Percentiles rank a stretch among this genome's conserved stretches.
These are phyloP conservation scores for Kuschelorhynchus macadamiae DNA, from an alignment of 2,888 invertebrate species.

Conservation along the genomic window DNA sequence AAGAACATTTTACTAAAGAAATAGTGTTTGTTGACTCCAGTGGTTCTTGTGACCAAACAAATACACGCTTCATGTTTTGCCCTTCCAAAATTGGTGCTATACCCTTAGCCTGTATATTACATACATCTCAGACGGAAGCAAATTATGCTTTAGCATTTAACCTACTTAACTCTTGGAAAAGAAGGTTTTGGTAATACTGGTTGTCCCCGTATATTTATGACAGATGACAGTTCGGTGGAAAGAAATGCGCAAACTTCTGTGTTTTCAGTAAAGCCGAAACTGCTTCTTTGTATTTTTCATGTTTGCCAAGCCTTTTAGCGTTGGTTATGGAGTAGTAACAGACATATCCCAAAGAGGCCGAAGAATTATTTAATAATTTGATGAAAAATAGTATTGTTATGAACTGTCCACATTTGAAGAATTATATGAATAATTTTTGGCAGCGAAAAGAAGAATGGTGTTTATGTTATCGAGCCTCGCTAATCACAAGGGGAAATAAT, in stretches of 20 bases:
- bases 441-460: conserved; percentile 21
- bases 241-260: conserved; percentile 23
- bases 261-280: conserved; percentile 15
- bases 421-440: conserved; percentile 17
- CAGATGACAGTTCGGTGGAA: conserved; percentile 17
- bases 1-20: conserved; percentile 14
- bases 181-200: conserved; percentile 24
- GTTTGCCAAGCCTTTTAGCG: conserved; percentile 21
- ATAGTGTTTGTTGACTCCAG: conserved; percentile 44
- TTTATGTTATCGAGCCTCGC: conserved; percentile 8
- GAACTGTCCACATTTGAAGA: conserved; percentile 1
- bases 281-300: conserved; percentile 19
- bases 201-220: conserved; percentile 14
- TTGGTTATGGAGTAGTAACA: conserved; percentile 13
- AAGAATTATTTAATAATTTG: conserved; percentile 12
- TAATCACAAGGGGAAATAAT: conserved; percentile 17
- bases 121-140: conserved; percentile 1
- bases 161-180: conserved; percentile 3
- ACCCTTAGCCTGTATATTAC: conserved; percentile 15
- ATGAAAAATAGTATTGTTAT: conserved; percentile 6
- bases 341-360: conserved; percentile 5
- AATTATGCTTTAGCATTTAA: conserved; percentile 1
- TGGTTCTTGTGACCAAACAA: conserved; percentile 39
- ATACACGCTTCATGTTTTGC: conserved; percentile 10
- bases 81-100: conserved; percentile 7